Evolutionary conservation across 2,113 vertebrate species (phyloP), one percentile per base, ranked within the genome.

Genomic region (Xenopus laevis): DNA sequence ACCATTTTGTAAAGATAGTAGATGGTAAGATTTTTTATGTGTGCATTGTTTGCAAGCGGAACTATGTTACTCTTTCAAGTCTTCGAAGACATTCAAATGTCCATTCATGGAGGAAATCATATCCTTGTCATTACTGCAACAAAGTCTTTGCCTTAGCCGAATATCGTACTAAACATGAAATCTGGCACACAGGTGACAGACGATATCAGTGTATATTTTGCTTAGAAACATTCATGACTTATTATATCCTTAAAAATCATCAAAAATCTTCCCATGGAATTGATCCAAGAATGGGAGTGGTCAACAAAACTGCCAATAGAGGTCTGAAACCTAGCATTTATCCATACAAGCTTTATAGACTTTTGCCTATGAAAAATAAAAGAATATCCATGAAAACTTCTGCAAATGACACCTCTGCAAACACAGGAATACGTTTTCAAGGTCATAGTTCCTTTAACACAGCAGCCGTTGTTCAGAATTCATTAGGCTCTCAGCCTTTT

Each of bases 171-270:
- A 95, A 98, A 13, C 97, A 99, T 7, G 97, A 99, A 83, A 94
- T 98, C 78, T 99, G 97, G 97, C 97, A 99, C 82, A 98, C 97
- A 0, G 97, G 97, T 9, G 97, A 99, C 73, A 91, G 97, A 8
- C 92, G 97, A 0, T 99, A 99, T 74, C 97, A 99, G 85, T 99
- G 97, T 81, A 98, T 98, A 78, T 99, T 99, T 85, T 99, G 97
- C 77, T 87, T 98, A 20, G 96, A 99, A 84, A 97, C 97, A 9
- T 98, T 99, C 81, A 96, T 98, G 95, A 99, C 97, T 44, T 99
- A 98, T 71, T 98, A 99, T 67, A 97, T 98, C 77, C 89, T 99
- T 46, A 98, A 98, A 86, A 99, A 98, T 81, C 97, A 99, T 74
- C 97, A 99, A 84, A 98, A 98, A 82, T 93, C 97, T 78, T 98